phyloP scores from a whole-genome alignment of 2,113 vertebrate genomes.

The Capricornis sumatraensis region DNA sequence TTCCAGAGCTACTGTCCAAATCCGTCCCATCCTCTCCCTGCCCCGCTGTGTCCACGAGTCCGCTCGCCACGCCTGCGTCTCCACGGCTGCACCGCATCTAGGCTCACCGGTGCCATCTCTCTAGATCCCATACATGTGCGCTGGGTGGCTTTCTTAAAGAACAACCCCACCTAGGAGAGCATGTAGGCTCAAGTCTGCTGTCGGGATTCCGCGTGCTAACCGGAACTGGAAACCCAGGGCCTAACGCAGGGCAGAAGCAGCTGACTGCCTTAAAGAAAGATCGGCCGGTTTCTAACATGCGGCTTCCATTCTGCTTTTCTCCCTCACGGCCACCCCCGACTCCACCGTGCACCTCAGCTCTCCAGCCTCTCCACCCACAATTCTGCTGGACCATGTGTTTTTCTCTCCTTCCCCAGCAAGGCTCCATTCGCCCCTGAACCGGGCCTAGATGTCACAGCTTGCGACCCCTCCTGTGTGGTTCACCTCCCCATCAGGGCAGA shows the following conservation, averaged over 20 bases:
- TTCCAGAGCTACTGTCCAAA: too few relatives aligned
- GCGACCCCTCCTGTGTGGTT: background rate
- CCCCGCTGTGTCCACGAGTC: background rate
- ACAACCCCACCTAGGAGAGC: background rate
- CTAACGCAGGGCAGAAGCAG: background rate
- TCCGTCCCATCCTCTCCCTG: accelerated
- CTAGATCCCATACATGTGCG: accelerated
- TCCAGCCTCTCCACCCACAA: background rate
- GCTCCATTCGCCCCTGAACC: background rate
- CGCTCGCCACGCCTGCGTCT: background rate
- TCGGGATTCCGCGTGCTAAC: background rate
- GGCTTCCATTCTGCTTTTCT: background rate
- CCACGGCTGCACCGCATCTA: background rate
- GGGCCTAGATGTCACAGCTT: background rate
- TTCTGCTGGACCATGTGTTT: background rate
- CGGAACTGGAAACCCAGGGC: background rate
- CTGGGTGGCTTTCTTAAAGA: background rate
- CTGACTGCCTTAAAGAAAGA: background rate
- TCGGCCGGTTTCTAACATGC: background rate
- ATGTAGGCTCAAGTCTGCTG: background rate
- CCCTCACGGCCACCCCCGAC: background rate
- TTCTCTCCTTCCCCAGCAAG: background rate
- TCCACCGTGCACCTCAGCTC: background rate
- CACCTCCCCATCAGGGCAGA: background rate
- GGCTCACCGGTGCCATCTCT: background rate